Evolutionary conservation across 2,888 invertebrate genomes (phyloP).

Genomic region (Odontothrips loti): DNA sequence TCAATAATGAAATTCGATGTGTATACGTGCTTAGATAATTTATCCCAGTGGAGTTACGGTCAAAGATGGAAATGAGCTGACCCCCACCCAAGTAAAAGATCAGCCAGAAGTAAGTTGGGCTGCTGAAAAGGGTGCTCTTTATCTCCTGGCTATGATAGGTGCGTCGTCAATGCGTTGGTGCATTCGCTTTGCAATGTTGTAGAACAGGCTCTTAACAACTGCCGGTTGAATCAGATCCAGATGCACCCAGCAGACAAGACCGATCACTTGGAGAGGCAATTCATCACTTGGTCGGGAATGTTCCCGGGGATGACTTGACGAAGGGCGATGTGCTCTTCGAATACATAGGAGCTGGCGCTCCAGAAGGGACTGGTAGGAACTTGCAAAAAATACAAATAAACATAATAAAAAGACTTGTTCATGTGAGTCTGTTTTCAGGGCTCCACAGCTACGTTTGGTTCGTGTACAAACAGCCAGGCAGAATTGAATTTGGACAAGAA

Average conservation of each 20-base stretch:
- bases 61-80: slow-evolving; percentile 63
- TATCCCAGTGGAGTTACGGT: slow-evolving; percentile 42
- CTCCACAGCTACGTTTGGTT: slow-evolving; percentile 76
- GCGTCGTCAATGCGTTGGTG: background rate
- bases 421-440: no score
- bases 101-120: background rate
- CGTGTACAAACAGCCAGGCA: slow-evolving; percentile 63
- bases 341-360: slow-evolving; percentile 80
- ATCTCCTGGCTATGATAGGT: slow-evolving; percentile 71
- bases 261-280: slow-evolving; percentile 80
- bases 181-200: no score
- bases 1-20: no score
- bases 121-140: slow-evolving; percentile 53
- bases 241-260: slow-evolving; percentile 74
- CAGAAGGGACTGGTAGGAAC: slow-evolving; percentile 46
- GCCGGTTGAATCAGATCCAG: slow-evolving; percentile 60
- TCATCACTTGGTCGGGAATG: slow-evolving; percentile 84
- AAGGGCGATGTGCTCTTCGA: slow-evolving; percentile 68
- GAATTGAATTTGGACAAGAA: slow-evolving; percentile 37
- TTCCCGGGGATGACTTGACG: slow-evolving; percentile 63
- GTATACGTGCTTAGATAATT: background rate
- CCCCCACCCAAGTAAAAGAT: slow-evolving; percentile 61
- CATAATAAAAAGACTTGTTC: no score
- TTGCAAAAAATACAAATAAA: no score
- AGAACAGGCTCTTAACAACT: no score